These are phyloP conservation scores for Pterophyllum scalare DNA, from an alignment of 2,113 vertebrate species.

Conservation along the genomic window DNA sequence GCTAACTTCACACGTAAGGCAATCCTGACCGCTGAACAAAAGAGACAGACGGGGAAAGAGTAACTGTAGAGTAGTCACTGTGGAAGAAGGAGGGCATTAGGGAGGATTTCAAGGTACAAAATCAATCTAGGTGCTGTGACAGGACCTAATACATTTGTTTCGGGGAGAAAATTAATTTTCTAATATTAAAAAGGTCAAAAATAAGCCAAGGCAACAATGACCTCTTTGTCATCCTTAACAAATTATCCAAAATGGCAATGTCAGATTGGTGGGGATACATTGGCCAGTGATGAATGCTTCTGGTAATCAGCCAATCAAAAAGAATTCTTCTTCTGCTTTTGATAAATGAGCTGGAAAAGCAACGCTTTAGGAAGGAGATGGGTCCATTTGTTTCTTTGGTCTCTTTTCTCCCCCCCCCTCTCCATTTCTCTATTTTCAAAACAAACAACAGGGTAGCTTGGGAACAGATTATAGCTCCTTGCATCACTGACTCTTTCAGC, in stretches of 20 bases:
- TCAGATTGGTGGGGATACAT: conserved; percentile 88
- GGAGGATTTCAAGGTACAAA: conserved; percentile 86
- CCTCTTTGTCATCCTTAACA: conserved; percentile 94
- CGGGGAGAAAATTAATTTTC: conserved; percentile 95
- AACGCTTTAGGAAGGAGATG: conserved; percentile 72
- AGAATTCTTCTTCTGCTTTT: conserved; percentile 84
- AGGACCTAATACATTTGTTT: conserved; percentile 95
- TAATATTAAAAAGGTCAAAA: conserved; percentile 98
- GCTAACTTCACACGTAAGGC: conserved; percentile 3
- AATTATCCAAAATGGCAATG: conserved; percentile 94
- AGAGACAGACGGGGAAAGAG: conserved; percentile 6
- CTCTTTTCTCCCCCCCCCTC: conserved; percentile 43
- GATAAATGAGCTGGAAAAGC: conserved; percentile 84
- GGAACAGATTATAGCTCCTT: conserved; percentile 82
- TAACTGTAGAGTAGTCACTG: conserved; percentile 34
- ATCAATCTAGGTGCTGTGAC: conserved; percentile 88
- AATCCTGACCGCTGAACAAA: conserved; percentile 34
- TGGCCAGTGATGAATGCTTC: conserved; percentile 88
- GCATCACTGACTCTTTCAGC: conserved; percentile 80
- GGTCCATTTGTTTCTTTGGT: conserved; percentile 81
- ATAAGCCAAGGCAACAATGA: conserved; percentile 88
- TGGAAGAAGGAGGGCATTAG: conserved; percentile 45
- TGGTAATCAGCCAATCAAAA: conserved; percentile 93
- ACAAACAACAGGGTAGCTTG: conserved; percentile 75
- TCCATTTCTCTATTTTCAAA: conserved; percentile 75